A percentile compares a stretch with the other conserved stretches of the same genome.
Conservation (phyloP, 2,113 vertebrate species). For the Psephotus haematonotus region DNA sequence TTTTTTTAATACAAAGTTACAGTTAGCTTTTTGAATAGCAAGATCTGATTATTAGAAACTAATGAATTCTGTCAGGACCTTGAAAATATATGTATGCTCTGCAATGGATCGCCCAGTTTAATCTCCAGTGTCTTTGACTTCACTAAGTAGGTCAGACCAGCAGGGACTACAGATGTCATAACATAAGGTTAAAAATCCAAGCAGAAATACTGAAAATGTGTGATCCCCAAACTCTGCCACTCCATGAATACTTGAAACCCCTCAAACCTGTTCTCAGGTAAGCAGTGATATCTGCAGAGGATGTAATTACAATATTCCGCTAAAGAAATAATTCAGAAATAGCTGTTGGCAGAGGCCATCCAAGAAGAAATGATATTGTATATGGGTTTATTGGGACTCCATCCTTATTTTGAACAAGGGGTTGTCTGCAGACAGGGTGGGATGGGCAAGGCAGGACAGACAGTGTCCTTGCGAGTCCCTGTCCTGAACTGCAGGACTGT, state of each 20-base stretch:
- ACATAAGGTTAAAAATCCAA: not conserved
- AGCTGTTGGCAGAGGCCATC: not conserved
- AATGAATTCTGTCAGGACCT: not conserved
- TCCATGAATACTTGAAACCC: not conserved
- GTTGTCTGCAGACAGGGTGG: not conserved
- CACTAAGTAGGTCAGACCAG: constrained; percentile 32
- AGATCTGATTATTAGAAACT: not conserved
- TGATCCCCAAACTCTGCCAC: not conserved
- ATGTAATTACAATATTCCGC: not conserved
- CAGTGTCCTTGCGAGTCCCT: not conserved
- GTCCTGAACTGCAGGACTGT: not conserved
- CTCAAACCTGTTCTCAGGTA: not conserved
- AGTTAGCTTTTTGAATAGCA: not conserved
- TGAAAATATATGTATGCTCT: not conserved
- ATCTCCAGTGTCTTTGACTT: not conserved
- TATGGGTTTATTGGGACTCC: not conserved
- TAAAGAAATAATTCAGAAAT: not conserved
- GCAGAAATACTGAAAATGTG: not conserved
- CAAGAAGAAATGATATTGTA: not conserved
- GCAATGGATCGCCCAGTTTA: not conserved
- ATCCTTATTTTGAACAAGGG: not conserved
- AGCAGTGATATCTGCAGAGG: not conserved
- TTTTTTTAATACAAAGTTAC: not conserved
- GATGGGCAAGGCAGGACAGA: not conserved
- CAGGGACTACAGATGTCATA: not conserved